phyloP scores from a whole-genome alignment of 2,888 invertebrate genomes.

The Zaprionus bogoriensis region DNA sequence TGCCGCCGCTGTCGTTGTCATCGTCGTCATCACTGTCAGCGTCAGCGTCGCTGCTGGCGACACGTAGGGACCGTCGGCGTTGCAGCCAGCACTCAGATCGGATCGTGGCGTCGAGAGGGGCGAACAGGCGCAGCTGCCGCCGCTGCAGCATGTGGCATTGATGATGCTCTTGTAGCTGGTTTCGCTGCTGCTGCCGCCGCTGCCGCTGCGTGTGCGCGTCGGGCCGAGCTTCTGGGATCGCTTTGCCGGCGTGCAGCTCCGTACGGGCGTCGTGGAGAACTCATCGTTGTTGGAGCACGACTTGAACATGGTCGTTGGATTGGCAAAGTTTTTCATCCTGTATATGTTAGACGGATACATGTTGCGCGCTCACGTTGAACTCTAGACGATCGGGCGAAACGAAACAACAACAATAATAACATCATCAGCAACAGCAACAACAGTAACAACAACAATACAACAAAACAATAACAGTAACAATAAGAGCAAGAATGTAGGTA shows the following conservation, averaged over 20 bases:
- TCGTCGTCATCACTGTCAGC: not conserved
- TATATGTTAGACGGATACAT: constrained; percentile 51
- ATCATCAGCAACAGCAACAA: not conserved
- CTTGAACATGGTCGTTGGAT: constrained; percentile 58
- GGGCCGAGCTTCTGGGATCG: not conserved
- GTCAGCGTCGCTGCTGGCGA: not conserved
- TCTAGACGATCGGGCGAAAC: not conserved
- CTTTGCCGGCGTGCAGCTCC: constrained; percentile 5
- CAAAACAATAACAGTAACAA: not conserved
- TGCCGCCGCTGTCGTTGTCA: not conserved
- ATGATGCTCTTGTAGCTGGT: constrained; percentile 26
- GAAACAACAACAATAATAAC: not conserved
- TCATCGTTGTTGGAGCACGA: constrained; percentile 47
- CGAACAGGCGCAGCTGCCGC: constrained; percentile 15
- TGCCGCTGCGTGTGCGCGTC: constrained; percentile 8
- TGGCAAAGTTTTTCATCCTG: constrained; percentile 61
- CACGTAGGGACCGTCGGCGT: constrained; percentile 6
- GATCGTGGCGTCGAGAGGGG: constrained; percentile 27
- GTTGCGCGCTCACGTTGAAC: constrained; percentile 13
- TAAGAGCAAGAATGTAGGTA: not conserved
- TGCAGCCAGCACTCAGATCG: constrained; percentile 2
- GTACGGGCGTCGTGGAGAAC: constrained; percentile 42
- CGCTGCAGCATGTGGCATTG: constrained; percentile 13
- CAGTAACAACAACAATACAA: not conserved
- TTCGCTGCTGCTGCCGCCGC: constrained; percentile 17